Percentiles rank a stretch among this genome's conserved stretches.
phyloP scores from a whole-genome alignment of 2,113 vertebrate species.

The Saguinus midas region DNA sequence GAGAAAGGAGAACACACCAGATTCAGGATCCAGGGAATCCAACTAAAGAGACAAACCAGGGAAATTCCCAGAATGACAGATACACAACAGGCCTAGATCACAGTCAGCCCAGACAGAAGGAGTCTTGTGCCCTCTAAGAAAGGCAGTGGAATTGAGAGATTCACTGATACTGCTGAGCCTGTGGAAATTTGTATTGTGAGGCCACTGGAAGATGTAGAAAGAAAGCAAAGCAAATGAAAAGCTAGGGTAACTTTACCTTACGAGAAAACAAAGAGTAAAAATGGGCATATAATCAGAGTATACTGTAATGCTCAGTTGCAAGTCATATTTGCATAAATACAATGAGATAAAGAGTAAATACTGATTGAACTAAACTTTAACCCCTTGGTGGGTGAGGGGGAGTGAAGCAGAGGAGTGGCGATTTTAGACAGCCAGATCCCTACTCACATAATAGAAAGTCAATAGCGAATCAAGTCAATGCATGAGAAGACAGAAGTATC shows the following conservation, averaged over 20 bases:
- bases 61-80: not conserved
- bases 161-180: not conserved
- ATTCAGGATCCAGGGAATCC: slow-evolving; percentile 21
- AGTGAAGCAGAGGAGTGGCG: not conserved
- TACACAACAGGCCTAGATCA: not conserved
- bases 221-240: slow-evolving; percentile 29
- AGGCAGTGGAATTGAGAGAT: not conserved
- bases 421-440: not conserved
- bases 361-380: slow-evolving; percentile 11
- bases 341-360: slow-evolving; percentile 3
- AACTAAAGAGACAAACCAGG: slow-evolving; percentile 34
- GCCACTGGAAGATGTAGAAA: not conserved
- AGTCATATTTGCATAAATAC: not conserved
- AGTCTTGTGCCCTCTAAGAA: not conserved
- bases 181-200: not conserved
- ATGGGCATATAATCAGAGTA: not conserved
- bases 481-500: not conserved
- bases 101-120: not conserved
- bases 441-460: not conserved
- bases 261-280: slow-evolving; percentile 7
- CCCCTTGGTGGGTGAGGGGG: not conserved
- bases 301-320: not conserved
- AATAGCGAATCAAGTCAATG: not conserved
- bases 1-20: not conserved
- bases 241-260: not conserved